Conservation (phyloP, 2,797 vertebrate species). For the Acanthurus lineatus region DNA sequence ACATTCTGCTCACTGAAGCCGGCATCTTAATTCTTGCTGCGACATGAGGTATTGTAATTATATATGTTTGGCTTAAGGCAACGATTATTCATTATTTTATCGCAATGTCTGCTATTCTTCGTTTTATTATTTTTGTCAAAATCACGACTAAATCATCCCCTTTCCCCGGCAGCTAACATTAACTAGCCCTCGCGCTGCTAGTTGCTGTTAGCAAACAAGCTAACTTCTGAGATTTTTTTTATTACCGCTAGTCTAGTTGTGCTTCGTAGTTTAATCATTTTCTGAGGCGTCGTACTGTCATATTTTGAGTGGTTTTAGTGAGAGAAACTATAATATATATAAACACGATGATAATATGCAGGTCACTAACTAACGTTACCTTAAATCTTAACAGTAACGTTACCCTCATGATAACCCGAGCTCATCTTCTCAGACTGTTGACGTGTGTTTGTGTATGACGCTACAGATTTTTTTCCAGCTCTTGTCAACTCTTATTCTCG, state of each 20-base stretch:
- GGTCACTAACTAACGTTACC: neutral
- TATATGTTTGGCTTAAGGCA: neutral
- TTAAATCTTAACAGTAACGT: neutral
- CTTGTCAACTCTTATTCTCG: neutral
- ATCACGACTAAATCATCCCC: neutral
- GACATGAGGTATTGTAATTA: slow-evolving; percentile 76
- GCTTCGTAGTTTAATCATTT: neutral
- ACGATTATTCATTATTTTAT: accelerated
- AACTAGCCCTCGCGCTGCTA: slow-evolving; percentile 32
- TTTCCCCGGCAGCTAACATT: slow-evolving; percentile 34
- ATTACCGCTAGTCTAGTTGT: neutral
- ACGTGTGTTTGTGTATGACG: slow-evolving; percentile 15
- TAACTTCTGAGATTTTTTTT: slow-evolving; percentile 25
- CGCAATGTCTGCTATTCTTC: accelerated
- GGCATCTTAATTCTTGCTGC: slow-evolving; percentile 67
- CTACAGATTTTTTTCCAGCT: neutral
- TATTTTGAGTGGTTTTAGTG: neutral
- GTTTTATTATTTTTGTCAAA: neutral
- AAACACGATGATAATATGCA: neutral
- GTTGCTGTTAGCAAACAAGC: slow-evolving; percentile 57
- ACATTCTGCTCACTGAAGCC: slow-evolving; percentile 67
- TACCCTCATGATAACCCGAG: neutral
- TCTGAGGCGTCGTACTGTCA: neutral
- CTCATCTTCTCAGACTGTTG: slow-evolving; percentile 9
- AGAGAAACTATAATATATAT: neutral